phyloP scores from a whole-genome alignment of 2,888 invertebrate species.

The Chesias legatella region DNA sequence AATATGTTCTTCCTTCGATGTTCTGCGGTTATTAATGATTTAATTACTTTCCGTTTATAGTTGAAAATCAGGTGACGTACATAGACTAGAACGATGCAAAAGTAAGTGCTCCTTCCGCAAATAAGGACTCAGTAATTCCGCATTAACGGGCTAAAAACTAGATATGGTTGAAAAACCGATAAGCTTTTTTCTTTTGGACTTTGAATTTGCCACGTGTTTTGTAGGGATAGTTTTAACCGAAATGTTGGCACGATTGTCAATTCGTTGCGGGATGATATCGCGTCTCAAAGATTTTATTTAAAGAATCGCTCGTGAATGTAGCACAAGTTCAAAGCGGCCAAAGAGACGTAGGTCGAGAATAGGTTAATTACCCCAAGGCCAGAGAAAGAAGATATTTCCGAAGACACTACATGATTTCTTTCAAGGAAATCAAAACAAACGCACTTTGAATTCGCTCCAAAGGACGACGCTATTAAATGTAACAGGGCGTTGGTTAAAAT shows the following conservation, averaged over 20 bases:
- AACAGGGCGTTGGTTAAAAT: constrained; percentile 13
- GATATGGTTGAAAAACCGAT: constrained; percentile 1
- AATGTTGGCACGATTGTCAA: constrained; percentile 62
- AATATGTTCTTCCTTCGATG: constrained; percentile 19
- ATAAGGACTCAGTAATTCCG: constrained; percentile 1
- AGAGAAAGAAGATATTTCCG: constrained; percentile 40
- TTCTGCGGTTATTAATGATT: no score
- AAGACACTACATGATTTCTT: constrained; percentile 30
- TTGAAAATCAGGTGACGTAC: no score
- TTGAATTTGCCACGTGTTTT: constrained; percentile 52
- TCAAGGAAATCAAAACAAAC: constrained; percentile 41
- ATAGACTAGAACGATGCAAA: no score
- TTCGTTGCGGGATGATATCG: constrained; percentile 41
- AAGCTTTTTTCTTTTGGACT: constrained; percentile 16
- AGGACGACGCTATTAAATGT: constrained; percentile 24
- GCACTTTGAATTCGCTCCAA: constrained; percentile 42
- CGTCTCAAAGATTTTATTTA: constrained; percentile 62
- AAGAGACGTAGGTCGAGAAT: constrained; percentile 54
- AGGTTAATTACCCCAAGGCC: constrained; percentile 75
- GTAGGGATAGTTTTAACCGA: constrained; percentile 49
- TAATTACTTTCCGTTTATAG: no score
- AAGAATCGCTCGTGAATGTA: constrained; percentile 62
- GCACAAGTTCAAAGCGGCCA: constrained; percentile 71
- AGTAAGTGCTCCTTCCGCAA: background rate
- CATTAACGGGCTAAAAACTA: background rate